These are phyloP conservation scores for Platysteira castanea DNA, from an alignment of 2,113 vertebrate species.

Conservation along the genomic window DNA sequence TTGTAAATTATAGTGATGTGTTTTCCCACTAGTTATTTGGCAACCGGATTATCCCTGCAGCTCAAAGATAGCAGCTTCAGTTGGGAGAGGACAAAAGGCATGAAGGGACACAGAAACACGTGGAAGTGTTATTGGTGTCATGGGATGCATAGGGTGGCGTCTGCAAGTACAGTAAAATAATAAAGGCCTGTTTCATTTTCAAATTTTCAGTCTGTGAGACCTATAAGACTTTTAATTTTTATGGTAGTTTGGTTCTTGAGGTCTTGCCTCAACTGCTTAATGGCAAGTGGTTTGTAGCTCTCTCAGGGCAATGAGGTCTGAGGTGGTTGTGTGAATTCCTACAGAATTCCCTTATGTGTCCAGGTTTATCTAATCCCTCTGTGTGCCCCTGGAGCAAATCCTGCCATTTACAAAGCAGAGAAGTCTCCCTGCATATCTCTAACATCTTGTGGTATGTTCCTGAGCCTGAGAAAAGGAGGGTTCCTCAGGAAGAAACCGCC, in stretches of 20 bases:
- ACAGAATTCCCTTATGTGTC: not conserved
- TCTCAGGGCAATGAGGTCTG: not conserved
- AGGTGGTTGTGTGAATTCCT: not conserved
- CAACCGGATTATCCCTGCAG: not conserved
- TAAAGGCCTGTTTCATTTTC: not conserved
- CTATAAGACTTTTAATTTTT: not conserved
- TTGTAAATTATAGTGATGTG: constrained; percentile 17
- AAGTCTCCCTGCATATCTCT: not conserved
- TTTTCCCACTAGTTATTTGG: constrained; percentile 38
- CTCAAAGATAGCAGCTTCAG: not conserved
- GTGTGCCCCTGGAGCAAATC: not conserved
- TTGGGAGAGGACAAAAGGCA: not conserved
- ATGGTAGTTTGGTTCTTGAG: not conserved
- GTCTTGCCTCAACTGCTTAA: not conserved
- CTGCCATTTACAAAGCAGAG: not conserved
- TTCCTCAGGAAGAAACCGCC: not conserved
- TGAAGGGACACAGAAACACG: not conserved
- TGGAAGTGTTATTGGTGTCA: not conserved
- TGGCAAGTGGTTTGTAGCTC: not conserved
- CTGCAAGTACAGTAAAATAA: not conserved
- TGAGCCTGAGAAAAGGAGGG: constrained; percentile 35
- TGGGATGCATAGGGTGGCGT: not conserved
- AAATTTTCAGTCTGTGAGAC: not conserved
- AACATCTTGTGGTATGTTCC: constrained; percentile 10
- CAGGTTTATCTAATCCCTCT: not conserved